These are phyloP conservation scores for Bradypus variegatus DNA, from an alignment of 2,797 vertebrate species.

Conservation along the genomic window DNA sequence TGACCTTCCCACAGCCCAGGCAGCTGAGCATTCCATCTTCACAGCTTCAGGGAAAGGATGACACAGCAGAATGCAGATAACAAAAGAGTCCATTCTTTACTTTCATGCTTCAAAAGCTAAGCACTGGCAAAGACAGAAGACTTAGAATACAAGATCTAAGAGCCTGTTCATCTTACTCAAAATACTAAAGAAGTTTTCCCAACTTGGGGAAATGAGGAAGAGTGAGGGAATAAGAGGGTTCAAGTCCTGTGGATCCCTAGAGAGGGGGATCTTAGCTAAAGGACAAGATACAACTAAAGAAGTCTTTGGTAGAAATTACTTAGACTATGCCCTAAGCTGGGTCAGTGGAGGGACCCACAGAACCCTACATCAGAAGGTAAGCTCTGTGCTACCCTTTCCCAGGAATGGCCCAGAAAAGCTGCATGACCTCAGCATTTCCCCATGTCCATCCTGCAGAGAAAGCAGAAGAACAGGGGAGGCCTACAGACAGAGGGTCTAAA, in stretches of 20 bases:
- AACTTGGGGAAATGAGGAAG: neutral
- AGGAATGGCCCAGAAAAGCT: neutral
- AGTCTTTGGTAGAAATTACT: too few relatives aligned
- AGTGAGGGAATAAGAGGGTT: neutral
- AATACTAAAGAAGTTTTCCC: neutral
- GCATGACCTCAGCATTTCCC: neutral
- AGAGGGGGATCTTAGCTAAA: neutral
- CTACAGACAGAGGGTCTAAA: neutral
- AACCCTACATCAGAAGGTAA: neutral
- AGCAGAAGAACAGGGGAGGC: neutral
- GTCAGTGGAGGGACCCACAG: neutral
- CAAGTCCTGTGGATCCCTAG: neutral
- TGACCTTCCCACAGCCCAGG: neutral
- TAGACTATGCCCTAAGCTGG: neutral
- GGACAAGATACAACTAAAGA: too few relatives aligned
- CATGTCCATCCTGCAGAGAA: neutral
- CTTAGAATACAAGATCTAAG: neutral
- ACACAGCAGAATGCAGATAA: slow-evolving; percentile 56
- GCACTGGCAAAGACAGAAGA: slow-evolving; percentile 7
- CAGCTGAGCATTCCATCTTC: neutral
- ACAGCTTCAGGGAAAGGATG: slow-evolving; percentile 24
- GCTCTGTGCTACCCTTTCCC: neutral
- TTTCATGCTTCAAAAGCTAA: slow-evolving; percentile 28
- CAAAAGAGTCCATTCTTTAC: slow-evolving; percentile 50
- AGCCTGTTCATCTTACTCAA: neutral